phyloP scores from a whole-genome alignment of 1,140 invertebrate genomes.

The Ceratina calcarata region DNA sequence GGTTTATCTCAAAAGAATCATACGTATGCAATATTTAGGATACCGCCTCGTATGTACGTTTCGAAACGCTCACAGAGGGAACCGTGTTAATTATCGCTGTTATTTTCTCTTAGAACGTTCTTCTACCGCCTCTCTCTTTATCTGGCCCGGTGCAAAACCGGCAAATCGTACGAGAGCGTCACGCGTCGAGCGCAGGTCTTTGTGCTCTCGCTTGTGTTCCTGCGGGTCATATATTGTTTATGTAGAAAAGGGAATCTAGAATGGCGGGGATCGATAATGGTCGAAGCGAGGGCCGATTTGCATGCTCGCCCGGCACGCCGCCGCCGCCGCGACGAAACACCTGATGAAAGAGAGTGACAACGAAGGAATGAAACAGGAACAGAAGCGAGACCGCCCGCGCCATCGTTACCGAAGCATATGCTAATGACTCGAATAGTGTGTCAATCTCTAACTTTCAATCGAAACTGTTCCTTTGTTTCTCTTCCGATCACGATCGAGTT shows the following conservation, averaged over 20 bases:
- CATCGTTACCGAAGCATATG: background rate
- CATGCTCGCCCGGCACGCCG: background rate
- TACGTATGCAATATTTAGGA: constrained; percentile 34
- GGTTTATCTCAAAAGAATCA: constrained; percentile 26
- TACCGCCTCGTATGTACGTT: constrained; percentile 11
- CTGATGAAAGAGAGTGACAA: background rate
- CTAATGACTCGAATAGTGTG: constrained; percentile 1
- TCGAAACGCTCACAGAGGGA: constrained; percentile 12
- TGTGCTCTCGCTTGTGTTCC: background rate
- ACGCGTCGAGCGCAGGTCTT: background rate
- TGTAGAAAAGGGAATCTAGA: constrained; percentile 4
- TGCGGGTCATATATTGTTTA: background rate
- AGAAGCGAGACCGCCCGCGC: background rate
- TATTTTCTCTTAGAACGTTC: background rate
- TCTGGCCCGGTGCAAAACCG: background rate
- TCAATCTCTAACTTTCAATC: constrained; percentile 1
- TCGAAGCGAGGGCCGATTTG: background rate
- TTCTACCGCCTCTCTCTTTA: background rate
- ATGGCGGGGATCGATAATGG: background rate
- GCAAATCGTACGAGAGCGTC: background rate
- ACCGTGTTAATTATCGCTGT: constrained; percentile 27
- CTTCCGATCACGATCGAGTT: background rate
- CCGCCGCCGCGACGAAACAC: background rate
- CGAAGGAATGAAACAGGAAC: background rate
- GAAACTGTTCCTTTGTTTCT: background rate